A percentile compares a stretch with the other conserved stretches of the same genome.
These are phyloP conservation scores for Amazona vittata DNA, from an alignment of 2,113 vertebrate genomes.

Conservation along the genomic window DNA sequence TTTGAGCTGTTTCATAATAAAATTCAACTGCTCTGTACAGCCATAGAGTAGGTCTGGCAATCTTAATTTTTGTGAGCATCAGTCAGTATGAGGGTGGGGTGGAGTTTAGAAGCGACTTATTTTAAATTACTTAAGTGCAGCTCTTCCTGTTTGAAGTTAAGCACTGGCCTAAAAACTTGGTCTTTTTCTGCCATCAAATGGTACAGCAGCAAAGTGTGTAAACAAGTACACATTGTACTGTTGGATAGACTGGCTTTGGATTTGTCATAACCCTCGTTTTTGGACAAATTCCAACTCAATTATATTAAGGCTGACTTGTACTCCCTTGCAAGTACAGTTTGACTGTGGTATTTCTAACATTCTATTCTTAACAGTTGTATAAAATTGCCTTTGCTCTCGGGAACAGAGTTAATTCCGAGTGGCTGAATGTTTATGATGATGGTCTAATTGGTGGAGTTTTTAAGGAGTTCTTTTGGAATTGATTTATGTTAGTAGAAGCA, in stretches of 20 bases:
- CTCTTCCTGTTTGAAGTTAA: constrained; percentile 28
- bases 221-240: constrained; percentile 55
- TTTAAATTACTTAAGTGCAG: neutral
- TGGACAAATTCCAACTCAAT: constrained; percentile 41
- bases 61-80: neutral
- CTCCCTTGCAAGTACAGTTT: constrained; percentile 20
- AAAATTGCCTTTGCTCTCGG: neutral
- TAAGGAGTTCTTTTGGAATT: neutral
- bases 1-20: neutral
- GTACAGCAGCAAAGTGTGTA: constrained; percentile 11
- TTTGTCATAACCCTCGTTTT: constrained; percentile 32
- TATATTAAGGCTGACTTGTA: constrained; percentile 3
- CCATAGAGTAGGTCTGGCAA: neutral
- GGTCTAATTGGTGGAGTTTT: neutral
- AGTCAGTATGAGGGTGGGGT: too few relatives aligned
- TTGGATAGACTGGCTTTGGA: constrained; percentile 14
- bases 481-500: neutral
- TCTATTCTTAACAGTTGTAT: neutral
- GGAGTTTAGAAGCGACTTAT: neutral
- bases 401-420: neutral
- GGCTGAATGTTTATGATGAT: neutral
- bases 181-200: neutral
- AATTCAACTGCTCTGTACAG: neutral
- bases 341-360: neutral
- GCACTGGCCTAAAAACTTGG: neutral